Conservation (phyloP, 2,797 vertebrate genomes). For the Brachymystax lenok region DNA sequence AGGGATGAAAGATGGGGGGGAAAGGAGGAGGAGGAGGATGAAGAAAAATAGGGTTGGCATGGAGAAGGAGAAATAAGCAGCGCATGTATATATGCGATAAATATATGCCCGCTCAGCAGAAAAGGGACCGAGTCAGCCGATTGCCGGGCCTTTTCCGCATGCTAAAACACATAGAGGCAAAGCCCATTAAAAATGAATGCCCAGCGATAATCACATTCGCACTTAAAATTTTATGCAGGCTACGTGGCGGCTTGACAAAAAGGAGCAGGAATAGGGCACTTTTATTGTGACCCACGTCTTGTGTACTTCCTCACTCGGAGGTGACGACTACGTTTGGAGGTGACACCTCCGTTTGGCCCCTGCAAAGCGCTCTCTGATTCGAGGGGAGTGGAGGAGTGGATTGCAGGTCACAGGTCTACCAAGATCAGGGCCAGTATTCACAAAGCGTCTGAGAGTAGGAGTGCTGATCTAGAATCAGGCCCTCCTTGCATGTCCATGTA, state of each 20-base stretch:
- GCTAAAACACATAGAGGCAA: slow-evolving; percentile 84
- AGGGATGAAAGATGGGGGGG: slow-evolving; percentile 54
- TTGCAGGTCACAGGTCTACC: slow-evolving; percentile 31
- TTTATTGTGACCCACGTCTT: slow-evolving; percentile 64
- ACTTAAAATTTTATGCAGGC: slow-evolving; percentile 83
- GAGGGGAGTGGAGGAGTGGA: slow-evolving; percentile 37
- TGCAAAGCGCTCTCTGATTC: slow-evolving; percentile 49
- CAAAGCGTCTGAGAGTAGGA: neutral
- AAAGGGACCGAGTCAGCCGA: slow-evolving; percentile 79
- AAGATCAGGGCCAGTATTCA: slow-evolving; percentile 7
- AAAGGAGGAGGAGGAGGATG: slow-evolving; percentile 7
- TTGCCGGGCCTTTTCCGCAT: slow-evolving; percentile 73
- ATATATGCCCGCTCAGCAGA: slow-evolving; percentile 80
- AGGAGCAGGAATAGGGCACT: slow-evolving; percentile 61
- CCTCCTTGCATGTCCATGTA: too few species aligned
- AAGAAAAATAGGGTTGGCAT: slow-evolving; percentile 47
- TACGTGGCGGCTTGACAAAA: slow-evolving; percentile 70
- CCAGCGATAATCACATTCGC: slow-evolving; percentile 82
- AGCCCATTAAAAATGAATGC: slow-evolving; percentile 88
- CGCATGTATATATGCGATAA: slow-evolving; percentile 74
- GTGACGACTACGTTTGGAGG: slow-evolving; percentile 48
- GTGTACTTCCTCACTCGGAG: slow-evolving; percentile 55
- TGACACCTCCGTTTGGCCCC: slow-evolving; percentile 48
- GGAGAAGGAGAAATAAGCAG: slow-evolving; percentile 74
- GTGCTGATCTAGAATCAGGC: neutral